Evolutionary conservation across 2,888 invertebrate species (phyloP).

Genomic region (Tenodera sinensis): DNA sequence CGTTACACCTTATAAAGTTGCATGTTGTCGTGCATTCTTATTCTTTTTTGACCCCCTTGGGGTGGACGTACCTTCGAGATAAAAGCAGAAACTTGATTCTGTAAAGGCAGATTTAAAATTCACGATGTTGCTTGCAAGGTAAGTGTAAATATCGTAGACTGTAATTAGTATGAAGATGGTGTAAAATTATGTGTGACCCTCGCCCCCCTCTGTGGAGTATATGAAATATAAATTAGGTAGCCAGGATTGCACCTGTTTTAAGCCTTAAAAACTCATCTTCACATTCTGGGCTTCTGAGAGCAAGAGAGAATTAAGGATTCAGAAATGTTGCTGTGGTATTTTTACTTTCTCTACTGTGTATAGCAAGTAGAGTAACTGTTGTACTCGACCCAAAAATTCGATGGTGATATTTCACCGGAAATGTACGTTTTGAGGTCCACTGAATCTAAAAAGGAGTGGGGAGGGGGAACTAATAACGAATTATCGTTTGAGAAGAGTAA

Average conservation of each 20-base stretch:
- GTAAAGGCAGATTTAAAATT: constrained; percentile 1
- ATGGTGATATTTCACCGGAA: no score
- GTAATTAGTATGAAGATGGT: neutral
- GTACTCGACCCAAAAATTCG: no score
- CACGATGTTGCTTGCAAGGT: constrained; percentile 3
- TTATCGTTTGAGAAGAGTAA: no score
- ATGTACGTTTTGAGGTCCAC: no score
- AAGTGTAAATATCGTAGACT: neutral
- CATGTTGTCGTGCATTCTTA: neutral
- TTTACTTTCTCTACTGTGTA: no score
- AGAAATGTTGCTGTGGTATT: no score
- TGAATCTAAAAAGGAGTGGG: no score
- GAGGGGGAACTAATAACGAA: no score
- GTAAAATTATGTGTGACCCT: neutral
- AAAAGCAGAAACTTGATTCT: neutral
- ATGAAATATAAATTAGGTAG: neutral
- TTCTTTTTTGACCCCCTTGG: neutral
- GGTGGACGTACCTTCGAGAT: neutral
- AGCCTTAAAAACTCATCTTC: neutral
- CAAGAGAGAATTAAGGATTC: neutral
- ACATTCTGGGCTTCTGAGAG: neutral
- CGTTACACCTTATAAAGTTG: neutral
- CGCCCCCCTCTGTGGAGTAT: neutral
- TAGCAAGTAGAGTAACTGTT: no score
- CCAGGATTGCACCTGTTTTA: neutral